phyloP scores from a whole-genome alignment of 2,113 vertebrate genomes.

The Bubo scandiacus region DNA sequence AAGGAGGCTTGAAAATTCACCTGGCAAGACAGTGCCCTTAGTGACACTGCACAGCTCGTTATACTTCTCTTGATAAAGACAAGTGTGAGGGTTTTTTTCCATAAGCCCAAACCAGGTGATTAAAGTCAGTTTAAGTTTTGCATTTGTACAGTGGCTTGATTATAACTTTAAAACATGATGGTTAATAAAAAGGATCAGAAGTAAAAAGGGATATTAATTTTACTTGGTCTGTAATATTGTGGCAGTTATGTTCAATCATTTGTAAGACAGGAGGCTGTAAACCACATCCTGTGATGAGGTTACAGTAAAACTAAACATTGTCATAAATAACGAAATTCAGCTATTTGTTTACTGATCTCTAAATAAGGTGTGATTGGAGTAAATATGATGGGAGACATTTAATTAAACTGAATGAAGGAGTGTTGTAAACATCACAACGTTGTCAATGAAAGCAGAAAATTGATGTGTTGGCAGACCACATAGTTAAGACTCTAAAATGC shows the following conservation, averaged over 20 bases:
- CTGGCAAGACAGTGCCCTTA: not conserved
- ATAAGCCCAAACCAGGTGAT: not conserved
- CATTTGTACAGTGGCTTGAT: not conserved
- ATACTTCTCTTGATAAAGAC: not conserved
- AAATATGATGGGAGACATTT: slow-evolving; percentile 67
- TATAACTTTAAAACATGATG: not conserved
- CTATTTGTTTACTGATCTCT: slow-evolving; percentile 72
- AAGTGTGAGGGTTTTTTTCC: too few relatives aligned
- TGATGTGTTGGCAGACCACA: not conserved
- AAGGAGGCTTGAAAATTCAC: not conserved
- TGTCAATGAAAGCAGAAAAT: slow-evolving; percentile 28
- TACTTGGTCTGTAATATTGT: slow-evolving; percentile 35
- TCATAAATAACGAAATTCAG: slow-evolving; percentile 66
- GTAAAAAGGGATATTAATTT: slow-evolving; percentile 60
- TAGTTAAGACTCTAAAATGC: not conserved
- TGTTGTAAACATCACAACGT: slow-evolving; percentile 25
- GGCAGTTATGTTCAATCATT: slow-evolving; percentile 48
- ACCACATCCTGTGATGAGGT: not conserved
- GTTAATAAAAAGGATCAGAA: slow-evolving; percentile 20
- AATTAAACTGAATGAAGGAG: slow-evolving; percentile 69
- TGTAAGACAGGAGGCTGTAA: slow-evolving; percentile 33
- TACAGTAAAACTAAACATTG: slow-evolving; percentile 10
- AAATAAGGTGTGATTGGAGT: slow-evolving; percentile 73
- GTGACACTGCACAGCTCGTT: not conserved
- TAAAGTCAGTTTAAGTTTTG: not conserved